Evolutionary conservation across 2,797 vertebrate genomes (phyloP), one percentile per base, ranked within the genome.

Genomic region (Poecilia wingei): DNA sequence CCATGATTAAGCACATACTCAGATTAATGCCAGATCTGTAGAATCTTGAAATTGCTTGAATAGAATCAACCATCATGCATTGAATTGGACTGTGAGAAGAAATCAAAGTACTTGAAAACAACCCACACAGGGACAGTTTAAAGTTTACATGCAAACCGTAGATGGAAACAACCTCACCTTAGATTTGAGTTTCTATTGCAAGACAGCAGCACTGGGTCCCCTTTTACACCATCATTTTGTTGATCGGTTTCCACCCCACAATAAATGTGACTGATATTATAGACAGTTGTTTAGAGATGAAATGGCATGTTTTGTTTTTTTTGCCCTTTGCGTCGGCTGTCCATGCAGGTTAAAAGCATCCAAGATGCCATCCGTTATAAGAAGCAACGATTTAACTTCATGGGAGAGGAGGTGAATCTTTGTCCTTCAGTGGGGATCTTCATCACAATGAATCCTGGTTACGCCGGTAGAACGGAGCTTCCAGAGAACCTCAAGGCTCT

Each of bases 361-460:
- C 98, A 99, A 89, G 98, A 99, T 79, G 98, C 98, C 49, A 96
- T 99, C 79, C 92, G 97, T 74, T 97, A 99, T 81, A 98, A 97
- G 92, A 99, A 97, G 88, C 94, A 94, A 81, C 90, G 93, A 36
- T 99, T 99, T 91, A 96, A 87, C 94, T 99, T 99, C 87, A 97
- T 98, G 89, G 97, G 98, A 5, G 97, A 99, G 86, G 97, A 99
- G 51, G 97, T 99, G 78, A 96, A 88, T 64, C 95, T 99, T 57
- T 94, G 96, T n/a, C 94, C 96, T 0, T 96, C 98, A 0, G 98
- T 99, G 1, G 98, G 98, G 3, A 98, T 99, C 93, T 99, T 99
- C 91, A 98, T 99, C 94, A 99, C 98, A 1, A 99, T 99, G 98
- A 99, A 99, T 86, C 98, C 98, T 0, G 98, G 98, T 20, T 99